Conservation (phyloP, 2,797 vertebrate species). For the Kryptolebias ocellatus region DNA sequence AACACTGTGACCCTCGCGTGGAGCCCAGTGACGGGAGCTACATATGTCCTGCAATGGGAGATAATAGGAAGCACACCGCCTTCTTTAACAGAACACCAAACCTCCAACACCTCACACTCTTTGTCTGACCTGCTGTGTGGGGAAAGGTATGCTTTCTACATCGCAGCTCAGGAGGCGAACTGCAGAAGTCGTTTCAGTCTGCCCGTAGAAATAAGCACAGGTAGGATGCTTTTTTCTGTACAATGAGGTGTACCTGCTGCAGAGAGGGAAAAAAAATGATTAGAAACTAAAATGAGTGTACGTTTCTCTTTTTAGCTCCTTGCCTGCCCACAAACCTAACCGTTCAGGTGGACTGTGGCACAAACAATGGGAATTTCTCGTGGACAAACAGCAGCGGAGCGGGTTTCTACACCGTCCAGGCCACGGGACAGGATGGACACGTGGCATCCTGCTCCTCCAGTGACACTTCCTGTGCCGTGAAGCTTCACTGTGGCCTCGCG, state of each 20-base stretch:
- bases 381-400: slow-evolving; percentile 61
- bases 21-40: slow-evolving; percentile 47
- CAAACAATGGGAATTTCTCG: slow-evolving; percentile 67
- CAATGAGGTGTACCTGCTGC: neutral
- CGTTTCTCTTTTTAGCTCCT: slow-evolving; percentile 48
- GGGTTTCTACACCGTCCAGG: slow-evolving; percentile 56
- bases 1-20: slow-evolving; percentile 64
- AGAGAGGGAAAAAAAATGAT: neutral
- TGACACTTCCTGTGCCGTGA: slow-evolving; percentile 58
- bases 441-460: slow-evolving; percentile 65
- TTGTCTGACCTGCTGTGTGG: slow-evolving; percentile 62
- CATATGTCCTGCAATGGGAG: slow-evolving; percentile 54
- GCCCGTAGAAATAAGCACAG: slow-evolving; percentile 61
- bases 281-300: neutral
- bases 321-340: slow-evolving; percentile 69
- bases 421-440: slow-evolving; percentile 60
- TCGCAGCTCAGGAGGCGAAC: slow-evolving; percentile 48
- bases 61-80: neutral
- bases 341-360: slow-evolving; percentile 68
- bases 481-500: slow-evolving; percentile 63
- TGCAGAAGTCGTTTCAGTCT: slow-evolving; percentile 63
- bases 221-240: slow-evolving; percentile 41
- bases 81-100: slow-evolving; percentile 12
- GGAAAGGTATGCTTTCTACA: slow-evolving; percentile 60
- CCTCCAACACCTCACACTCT: slow-evolving; percentile 33